These are phyloP conservation scores for Zophobas morio DNA, from an alignment of 1,140 invertebrate genomes.

Conservation along the genomic window DNA sequence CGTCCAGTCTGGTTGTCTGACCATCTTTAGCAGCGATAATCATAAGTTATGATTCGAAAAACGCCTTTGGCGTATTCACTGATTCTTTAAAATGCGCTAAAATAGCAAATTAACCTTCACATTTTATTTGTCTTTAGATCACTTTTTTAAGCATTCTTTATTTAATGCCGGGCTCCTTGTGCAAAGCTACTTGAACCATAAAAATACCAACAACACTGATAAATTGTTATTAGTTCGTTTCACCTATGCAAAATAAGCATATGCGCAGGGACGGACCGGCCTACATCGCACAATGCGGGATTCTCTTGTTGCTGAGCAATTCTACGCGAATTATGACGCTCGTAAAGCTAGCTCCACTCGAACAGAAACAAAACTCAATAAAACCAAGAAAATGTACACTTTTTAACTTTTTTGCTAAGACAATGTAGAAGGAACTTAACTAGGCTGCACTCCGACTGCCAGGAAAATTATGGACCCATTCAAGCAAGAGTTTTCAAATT, in stretches of 20 bases:
- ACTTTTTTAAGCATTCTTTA: conserved; percentile 42
- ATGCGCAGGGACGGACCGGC: conserved; percentile 15
- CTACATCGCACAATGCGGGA: neutral
- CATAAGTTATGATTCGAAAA: conserved; percentile 42
- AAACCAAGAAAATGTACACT: too few relatives aligned
- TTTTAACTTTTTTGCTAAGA: too few relatives aligned
- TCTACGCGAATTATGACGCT: too few relatives aligned
- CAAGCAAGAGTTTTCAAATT: too few relatives aligned
- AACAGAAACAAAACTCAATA: neutral
- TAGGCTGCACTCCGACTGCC: too few relatives aligned
- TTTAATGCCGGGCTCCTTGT: conserved; percentile 24
- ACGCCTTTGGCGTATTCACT: conserved; percentile 37
- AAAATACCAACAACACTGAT: conserved; percentile 39
- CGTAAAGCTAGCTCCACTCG: neutral
- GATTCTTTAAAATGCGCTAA: conserved; percentile 40
- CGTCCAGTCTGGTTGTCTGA: conserved; percentile 41
- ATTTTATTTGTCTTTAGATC: conserved; percentile 41
- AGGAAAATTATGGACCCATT: too few relatives aligned
- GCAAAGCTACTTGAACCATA: conserved; percentile 33
- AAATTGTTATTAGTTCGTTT: conserved; percentile 42
- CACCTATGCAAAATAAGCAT: conserved; percentile 26
- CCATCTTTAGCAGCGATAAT: conserved; percentile 38
- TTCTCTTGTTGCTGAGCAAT: neutral
- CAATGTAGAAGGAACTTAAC: too few relatives aligned
- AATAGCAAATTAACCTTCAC: conserved; percentile 40